Evolutionary conservation across 2,113 vertebrate genomes (phyloP).

Genomic region (Gadus macrocephalus): DNA sequence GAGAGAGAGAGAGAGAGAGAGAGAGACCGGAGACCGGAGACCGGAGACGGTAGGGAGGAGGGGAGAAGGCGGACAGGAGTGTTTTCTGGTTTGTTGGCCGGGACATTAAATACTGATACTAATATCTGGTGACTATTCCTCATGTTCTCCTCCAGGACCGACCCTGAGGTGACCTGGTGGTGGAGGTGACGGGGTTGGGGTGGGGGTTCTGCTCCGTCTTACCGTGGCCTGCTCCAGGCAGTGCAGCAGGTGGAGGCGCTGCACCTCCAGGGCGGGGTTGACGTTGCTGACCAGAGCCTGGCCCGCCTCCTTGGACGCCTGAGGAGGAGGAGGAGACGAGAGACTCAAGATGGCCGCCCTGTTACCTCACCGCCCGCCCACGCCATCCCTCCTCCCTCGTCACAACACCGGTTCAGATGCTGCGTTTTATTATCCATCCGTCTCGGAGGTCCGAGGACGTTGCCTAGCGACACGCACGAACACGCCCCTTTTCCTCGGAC

Average conservation of each 20-base stretch:
- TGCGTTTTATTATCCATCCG: too few species aligned
- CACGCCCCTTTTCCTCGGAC: too few species aligned
- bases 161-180: background rate
- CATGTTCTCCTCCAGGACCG: background rate
- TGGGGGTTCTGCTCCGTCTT: constrained; percentile 52
- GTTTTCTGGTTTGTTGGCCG: too few species aligned
- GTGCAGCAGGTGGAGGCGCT: constrained; percentile 93
- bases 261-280: constrained; percentile 83
- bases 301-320: constrained; percentile 86
- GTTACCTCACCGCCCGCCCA: background rate
- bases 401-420: too few species aligned
- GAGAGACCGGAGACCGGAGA: too few species aligned
- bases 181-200: background rate
- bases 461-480: too few species aligned
- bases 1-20: too few species aligned
- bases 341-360: background rate
- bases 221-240: constrained; percentile 98
- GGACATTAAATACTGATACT: too few species aligned
- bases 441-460: too few species aligned
- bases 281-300: constrained; percentile 84
- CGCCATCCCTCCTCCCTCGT: constrained; percentile 48
- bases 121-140: background rate
- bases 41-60: too few species aligned
- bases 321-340: constrained; percentile 57
- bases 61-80: too few species aligned